Conservation (phyloP, 2,113 vertebrate genomes). For the Miniopterus natalensis region DNA sequence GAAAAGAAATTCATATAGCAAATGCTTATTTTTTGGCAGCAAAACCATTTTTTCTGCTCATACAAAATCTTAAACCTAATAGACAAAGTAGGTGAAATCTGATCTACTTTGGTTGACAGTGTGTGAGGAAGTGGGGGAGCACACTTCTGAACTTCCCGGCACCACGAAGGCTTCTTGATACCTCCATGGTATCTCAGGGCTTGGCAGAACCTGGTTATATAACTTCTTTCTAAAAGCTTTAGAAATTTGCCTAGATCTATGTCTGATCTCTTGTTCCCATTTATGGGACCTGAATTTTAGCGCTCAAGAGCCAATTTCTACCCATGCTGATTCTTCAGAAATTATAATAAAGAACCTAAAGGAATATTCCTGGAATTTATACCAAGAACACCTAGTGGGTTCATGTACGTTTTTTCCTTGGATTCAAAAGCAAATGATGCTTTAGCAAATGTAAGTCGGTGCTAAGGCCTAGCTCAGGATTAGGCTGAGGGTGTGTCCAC, state of each 20-base stretch:
- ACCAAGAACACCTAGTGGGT: not conserved
- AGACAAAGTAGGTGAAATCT: not conserved
- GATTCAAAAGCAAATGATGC: not conserved
- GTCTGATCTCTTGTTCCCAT: not conserved
- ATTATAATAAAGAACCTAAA: not conserved
- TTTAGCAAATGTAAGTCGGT: not conserved
- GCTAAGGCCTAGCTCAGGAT: not conserved
- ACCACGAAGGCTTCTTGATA: not conserved
- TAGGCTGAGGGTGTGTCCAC: not conserved
- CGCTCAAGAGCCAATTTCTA: conserved; percentile 6
- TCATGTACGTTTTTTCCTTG: not conserved
- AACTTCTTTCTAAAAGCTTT: not conserved
- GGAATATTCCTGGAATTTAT: not conserved
- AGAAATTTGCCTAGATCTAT: not conserved
- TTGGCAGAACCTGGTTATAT: not conserved
- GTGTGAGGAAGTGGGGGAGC: not conserved
- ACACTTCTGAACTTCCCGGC: not conserved
- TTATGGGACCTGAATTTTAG: not conserved
- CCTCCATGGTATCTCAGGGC: not conserved
- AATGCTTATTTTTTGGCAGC: not conserved
- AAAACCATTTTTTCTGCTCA: not conserved
- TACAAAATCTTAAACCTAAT: not conserved
- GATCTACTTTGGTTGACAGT: not conserved
- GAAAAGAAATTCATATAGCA: not conserved
- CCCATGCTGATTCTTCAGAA: conserved; percentile 1